phyloP scores from a whole-genome alignment of 1,140 invertebrate species.

The Trachelipus rathkii region DNA sequence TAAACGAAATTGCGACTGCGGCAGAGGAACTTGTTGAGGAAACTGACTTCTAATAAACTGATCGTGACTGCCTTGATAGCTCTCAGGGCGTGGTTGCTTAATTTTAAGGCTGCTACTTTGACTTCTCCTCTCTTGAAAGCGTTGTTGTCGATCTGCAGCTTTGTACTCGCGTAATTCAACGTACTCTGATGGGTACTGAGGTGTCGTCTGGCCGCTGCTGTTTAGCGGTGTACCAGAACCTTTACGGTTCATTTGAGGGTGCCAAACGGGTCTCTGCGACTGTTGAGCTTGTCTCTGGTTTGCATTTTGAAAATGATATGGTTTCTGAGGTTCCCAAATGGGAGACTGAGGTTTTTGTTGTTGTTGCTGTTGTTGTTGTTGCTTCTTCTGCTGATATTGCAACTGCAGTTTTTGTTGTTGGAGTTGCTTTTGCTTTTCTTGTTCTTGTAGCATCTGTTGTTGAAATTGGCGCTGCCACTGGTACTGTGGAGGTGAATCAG shows the following conservation, averaged over 20 bases:
- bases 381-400: slow-evolving; percentile 21
- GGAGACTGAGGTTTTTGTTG: slow-evolving; percentile 3
- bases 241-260: neutral
- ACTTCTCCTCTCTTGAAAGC: slow-evolving; percentile 23
- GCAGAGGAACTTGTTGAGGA: slow-evolving; percentile 33
- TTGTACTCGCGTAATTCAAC: slow-evolving; percentile 47
- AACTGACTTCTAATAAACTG: slow-evolving; percentile 24
- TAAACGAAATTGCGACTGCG: slow-evolving; percentile 28
- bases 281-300: neutral
- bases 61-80: slow-evolving; percentile 31
- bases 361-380: slow-evolving; percentile 22
- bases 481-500: slow-evolving; percentile 14
- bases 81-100: slow-evolving; percentile 18
- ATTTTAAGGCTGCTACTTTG: neutral
- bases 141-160: slow-evolving; percentile 40
- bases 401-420: neutral
- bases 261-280: neutral
- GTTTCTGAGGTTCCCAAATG: slow-evolving; percentile 12
- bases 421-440: slow-evolving; percentile 12
- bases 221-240: neutral
- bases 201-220: neutral
- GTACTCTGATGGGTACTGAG: slow-evolving; percentile 42
- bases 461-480: slow-evolving; percentile 26
- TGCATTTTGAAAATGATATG: neutral
- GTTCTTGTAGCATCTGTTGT: slow-evolving; percentile 17